These are phyloP conservation scores for Staurois parvus DNA, from an alignment of 2,797 vertebrate species.

Conservation along the genomic window DNA sequence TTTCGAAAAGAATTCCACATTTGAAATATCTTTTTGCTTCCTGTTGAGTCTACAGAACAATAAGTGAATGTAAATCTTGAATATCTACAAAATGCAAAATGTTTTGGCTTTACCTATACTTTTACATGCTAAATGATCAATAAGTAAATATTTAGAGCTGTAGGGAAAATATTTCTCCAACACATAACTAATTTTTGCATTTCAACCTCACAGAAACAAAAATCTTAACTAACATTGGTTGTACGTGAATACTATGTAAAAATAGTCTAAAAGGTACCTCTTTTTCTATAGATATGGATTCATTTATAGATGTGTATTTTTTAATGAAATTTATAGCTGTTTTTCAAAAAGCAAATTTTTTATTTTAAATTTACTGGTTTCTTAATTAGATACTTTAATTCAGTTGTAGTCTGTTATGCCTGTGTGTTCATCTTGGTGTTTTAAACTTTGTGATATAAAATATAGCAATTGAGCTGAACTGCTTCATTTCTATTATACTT, in stretches of 20 bases:
- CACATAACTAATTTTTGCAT: no score
- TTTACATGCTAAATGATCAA: no score
- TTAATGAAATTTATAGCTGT: background rate
- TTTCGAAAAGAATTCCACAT: no score
- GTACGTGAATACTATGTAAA: background rate
- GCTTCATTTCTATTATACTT: slow-evolving; percentile 46
- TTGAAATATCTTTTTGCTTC: no score
- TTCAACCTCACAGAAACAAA: background rate
- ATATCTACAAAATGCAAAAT: no score
- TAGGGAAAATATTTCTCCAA: no score
- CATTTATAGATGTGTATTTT: background rate
- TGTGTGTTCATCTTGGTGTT: background rate
- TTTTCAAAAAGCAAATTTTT: background rate
- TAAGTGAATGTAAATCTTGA: no score
- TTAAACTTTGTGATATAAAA: background rate
- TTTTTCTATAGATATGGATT: background rate
- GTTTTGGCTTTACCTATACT: no score
- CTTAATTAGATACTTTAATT: background rate
- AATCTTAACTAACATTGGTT: background rate
- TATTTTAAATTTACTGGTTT: background rate
- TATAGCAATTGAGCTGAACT: slow-evolving; percentile 37
- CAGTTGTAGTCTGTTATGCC: background rate
- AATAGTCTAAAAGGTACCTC: no score
- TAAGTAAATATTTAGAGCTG: no score
- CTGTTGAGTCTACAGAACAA: no score